Evolutionary conservation across 2,888 invertebrate species (phyloP).

Genomic region (Branchipolynoe longqiensis): DNA sequence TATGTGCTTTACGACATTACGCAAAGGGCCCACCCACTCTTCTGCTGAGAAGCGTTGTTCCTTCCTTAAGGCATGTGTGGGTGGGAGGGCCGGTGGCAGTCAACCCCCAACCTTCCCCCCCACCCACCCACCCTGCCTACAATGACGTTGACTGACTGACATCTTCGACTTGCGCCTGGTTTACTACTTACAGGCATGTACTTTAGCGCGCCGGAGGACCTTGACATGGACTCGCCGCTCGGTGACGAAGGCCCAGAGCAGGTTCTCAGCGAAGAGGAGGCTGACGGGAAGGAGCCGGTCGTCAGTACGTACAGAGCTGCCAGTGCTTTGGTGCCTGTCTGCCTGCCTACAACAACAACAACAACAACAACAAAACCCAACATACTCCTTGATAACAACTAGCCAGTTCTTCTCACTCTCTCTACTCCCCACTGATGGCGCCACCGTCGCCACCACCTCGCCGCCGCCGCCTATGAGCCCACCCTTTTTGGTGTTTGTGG

Average conservation of each 20-base stretch:
- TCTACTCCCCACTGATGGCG: constrained; percentile 10
- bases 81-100: no score
- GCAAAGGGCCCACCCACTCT: no score
- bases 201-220: constrained; percentile 64
- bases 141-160: no score
- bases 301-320: constrained; percentile 36
- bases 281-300: constrained; percentile 25
- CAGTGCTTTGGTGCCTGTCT: constrained; percentile 38
- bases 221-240: constrained; percentile 55
- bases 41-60: no score
- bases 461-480: no score
- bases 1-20: no score
- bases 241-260: constrained; percentile 22
- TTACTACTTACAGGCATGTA: constrained; percentile 63
- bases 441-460: constrained; percentile 9
- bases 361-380: neutral
- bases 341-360: no score
- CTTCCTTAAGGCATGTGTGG: no score
- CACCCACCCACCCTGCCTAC: no score
- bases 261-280: constrained; percentile 6
- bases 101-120: no score
- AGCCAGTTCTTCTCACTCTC: constrained; percentile 39
- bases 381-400: neutral
- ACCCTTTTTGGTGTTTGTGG: constrained; percentile 14
- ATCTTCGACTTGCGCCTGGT: no score